phyloP scores from a whole-genome alignment of 2,113 vertebrate genomes.

The Sylvilagus bachmani region DNA sequence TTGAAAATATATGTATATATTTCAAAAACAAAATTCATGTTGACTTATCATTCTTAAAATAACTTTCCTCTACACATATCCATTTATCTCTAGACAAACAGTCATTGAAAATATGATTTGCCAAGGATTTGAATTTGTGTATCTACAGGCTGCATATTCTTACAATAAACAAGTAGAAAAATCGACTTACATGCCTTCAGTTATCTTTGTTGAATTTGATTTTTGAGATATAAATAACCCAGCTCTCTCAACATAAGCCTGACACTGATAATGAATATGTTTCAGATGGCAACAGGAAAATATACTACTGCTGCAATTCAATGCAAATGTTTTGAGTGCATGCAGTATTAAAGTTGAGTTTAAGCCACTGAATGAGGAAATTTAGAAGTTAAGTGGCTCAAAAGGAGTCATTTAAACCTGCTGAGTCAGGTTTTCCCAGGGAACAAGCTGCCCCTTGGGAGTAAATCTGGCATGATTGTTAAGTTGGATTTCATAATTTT shows the following conservation, averaged over 20 bases:
- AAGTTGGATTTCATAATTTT: slow-evolving; percentile 64
- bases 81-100: slow-evolving; percentile 74
- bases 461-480: slow-evolving; percentile 42
- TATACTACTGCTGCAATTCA: slow-evolving; percentile 71
- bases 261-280: slow-evolving; percentile 75
- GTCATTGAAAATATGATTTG: slow-evolving; percentile 75
- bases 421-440: slow-evolving; percentile 77
- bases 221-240: slow-evolving; percentile 77
- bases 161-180: slow-evolving; percentile 75
- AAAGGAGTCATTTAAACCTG: slow-evolving; percentile 78
- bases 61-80: slow-evolving; percentile 73
- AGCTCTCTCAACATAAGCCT: slow-evolving; percentile 68
- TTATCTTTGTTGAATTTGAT: slow-evolving; percentile 77
- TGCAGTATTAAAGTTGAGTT: slow-evolving; percentile 74
- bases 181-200: slow-evolving; percentile 64
- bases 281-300: slow-evolving; percentile 79
- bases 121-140: slow-evolving; percentile 69
- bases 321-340: slow-evolving; percentile 80
- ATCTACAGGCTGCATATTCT: slow-evolving; percentile 71
- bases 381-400: slow-evolving; percentile 80
- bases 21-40: slow-evolving; percentile 81
- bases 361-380: slow-evolving; percentile 77
- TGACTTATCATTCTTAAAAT: slow-evolving; percentile 82
- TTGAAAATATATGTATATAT: slow-evolving; percentile 71
- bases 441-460: slow-evolving; percentile 64